Evolutionary conservation across 2,113 vertebrate genomes (phyloP).

Genomic region (Prinia subflava): DNA sequence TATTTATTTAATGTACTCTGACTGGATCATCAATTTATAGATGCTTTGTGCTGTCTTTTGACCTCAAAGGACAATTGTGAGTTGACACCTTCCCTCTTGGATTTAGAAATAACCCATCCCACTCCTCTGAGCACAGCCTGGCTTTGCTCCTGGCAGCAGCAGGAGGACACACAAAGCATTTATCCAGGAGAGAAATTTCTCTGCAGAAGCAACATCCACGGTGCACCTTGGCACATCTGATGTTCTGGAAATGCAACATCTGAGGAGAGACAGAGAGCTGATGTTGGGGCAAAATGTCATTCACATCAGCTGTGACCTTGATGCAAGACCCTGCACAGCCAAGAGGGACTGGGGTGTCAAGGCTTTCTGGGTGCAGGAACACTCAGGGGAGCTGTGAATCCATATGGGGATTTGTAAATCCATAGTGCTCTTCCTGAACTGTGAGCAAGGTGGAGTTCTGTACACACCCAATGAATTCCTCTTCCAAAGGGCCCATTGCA

Average conservation of each 20-base stretch:
- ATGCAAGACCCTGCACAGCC: not conserved
- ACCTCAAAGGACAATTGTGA: not conserved
- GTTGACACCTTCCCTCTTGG: not conserved
- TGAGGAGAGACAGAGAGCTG: not conserved
- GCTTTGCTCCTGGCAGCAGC: not conserved
- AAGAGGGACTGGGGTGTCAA: accelerated
- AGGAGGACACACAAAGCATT: not conserved
- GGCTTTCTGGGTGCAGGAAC: not conserved
- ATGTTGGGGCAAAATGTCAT: accelerated
- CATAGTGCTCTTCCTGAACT: not conserved
- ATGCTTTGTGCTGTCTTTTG: not conserved
- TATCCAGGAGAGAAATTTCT: not conserved
- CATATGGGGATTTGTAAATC: not conserved
- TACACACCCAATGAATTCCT: accelerated
- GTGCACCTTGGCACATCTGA: no score
- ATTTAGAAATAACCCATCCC: not conserved
- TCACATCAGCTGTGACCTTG: not conserved
- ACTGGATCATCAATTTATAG: not conserved
- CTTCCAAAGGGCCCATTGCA: not conserved
- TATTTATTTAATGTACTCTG: not conserved
- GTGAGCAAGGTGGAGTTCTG: not conserved
- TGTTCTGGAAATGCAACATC: not conserved
- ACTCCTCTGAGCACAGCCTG: not conserved
- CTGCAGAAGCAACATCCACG: not conserved
- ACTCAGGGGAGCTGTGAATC: not conserved